Evolutionary conservation across 2,888 invertebrate genomes (phyloP), one percentile per base, ranked within the genome.

Genomic region (Hecatera dysodea): DNA sequence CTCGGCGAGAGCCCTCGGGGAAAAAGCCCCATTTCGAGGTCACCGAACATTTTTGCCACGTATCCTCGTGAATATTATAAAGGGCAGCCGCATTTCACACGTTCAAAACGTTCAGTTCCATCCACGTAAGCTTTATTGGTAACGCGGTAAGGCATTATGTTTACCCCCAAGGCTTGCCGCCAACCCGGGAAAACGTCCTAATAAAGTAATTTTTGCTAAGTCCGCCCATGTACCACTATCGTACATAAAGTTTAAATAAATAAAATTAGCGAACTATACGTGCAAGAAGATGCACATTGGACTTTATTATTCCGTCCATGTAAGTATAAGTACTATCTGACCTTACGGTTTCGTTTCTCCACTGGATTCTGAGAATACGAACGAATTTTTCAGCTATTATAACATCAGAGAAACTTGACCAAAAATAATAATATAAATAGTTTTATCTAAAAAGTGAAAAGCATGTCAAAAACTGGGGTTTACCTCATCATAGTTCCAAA

Each of bases 41-140:
- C 92, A 89, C 80, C 88, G 88, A 87, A 88, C 88, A 91, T 92
- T 93, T 92, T 92, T 89, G 87, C 83, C 85, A 86, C 89, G 85
- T 84, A 87, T 86, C 83, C 88, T 90, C 87, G 87, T 91, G 90
- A 92, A 93, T 93, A 93, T 92, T 92, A 92, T 90, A 92, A 90
- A 88, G 88, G 88, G 85, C 80, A 82, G 75, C 84, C 88, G 88
- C 88, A 86, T 87, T 91, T 93, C 91, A 92, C 92, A 91, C 91
- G 90, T 90, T 83, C 88, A 91, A 92, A 92, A 90, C 88, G 88
- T 87, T 90, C 86, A 85, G 84, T 86, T 87, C 80, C 82, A 87
- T 87, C 86, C 80, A 81, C 83, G 88, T 88, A 81, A 90, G 88
- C 90, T 92, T 92, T 91, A 92, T 89, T 88, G 81, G 79, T 63